Conservation (phyloP, 2,797 vertebrate genomes). For the Falco cherrug region DNA sequence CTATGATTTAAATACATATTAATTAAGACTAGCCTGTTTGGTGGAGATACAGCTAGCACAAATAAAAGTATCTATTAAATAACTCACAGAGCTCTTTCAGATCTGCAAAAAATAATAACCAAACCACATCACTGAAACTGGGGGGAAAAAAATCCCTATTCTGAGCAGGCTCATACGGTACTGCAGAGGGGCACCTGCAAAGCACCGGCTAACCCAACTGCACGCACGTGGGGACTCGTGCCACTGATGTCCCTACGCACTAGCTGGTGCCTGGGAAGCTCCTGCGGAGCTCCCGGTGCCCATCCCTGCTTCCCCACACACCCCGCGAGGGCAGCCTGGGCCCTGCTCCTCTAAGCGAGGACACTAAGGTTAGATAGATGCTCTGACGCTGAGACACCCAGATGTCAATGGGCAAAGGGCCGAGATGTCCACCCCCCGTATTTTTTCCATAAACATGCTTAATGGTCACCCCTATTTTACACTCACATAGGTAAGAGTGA, state of each 20-base stretch:
- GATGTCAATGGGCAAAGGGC: neutral
- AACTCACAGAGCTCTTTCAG: neutral
- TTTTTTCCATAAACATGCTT: neutral
- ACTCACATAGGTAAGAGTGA: neutral
- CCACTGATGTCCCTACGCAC: accelerated
- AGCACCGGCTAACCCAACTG: accelerated
- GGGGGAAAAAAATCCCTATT: neutral
- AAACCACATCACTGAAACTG: neutral
- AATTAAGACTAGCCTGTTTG: neutral
- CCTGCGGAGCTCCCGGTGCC: accelerated
- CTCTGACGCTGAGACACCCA: neutral
- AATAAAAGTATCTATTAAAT: neutral
- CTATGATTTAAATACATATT: neutral
- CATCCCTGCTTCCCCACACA: accelerated
- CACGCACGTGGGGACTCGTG: accelerated
- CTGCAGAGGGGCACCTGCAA: neutral
- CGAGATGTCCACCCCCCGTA: accelerated
- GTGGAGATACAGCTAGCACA: neutral
- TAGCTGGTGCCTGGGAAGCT: neutral
- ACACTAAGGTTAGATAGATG: accelerated
- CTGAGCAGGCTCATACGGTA: accelerated
- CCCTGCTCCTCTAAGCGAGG: neutral
- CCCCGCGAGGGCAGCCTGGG: accelerated
- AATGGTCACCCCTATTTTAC: neutral
- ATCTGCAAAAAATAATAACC: neutral